These are phyloP conservation scores for Hetaerina titia DNA, from an alignment of 2,888 invertebrate species.

Conservation along the genomic window DNA sequence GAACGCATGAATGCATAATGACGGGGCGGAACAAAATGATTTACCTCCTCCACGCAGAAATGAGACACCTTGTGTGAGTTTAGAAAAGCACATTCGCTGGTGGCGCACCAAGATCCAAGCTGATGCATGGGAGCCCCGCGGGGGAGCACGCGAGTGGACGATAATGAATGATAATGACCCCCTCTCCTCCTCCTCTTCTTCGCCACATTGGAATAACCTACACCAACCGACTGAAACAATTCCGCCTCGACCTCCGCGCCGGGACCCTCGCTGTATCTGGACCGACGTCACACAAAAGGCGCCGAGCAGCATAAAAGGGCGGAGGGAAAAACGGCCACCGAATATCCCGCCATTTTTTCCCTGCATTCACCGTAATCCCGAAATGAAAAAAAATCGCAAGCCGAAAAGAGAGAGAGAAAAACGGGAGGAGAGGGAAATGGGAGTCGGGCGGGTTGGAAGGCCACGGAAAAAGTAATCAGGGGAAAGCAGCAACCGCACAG, in stretches of 20 bases:
- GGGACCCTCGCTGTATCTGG: neutral
- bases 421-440: neutral
- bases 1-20: neutral
- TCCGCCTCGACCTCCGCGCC: neutral
- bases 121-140: neutral
- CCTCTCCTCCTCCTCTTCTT: neutral
- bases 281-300: neutral
- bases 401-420: neutral
- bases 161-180: slow-evolving; percentile 13
- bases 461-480: neutral
- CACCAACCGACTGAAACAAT: neutral
- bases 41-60: neutral
- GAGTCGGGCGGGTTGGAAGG: neutral
- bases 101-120: neutral
- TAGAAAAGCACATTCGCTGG: neutral
- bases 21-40: neutral
- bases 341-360: neutral
- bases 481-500: neutral
- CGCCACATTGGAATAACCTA: neutral
- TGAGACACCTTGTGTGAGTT: neutral
- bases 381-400: neutral
- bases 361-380: neutral
- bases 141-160: neutral
- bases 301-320: neutral
- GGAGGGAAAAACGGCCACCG: neutral